Base-by-base conservation (phyloP, 2,113 vertebrate genomes). In the Ptyas mucosa region DNA sequence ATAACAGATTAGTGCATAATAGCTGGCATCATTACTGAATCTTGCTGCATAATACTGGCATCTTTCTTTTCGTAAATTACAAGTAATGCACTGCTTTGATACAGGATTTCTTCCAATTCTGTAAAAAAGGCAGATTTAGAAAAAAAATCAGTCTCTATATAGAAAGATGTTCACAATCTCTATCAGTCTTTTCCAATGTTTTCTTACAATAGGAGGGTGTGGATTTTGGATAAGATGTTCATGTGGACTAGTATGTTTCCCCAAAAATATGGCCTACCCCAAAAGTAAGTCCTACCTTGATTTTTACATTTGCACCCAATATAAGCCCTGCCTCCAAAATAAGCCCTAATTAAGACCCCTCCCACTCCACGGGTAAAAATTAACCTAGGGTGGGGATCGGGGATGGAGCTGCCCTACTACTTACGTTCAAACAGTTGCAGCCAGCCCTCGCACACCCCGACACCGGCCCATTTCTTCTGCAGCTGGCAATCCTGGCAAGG, bases 41-140 rank as follows among this genome's bases (percentile, higher is more conserved):
- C 96, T 98, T 95, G 98, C 97, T 96, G 96, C 97, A 90, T 98
- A 98, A 97, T 97, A 98, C 87, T 98, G 98, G 95, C 98, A 98
- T 95, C 98, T 98, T 95, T 98, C 97, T 97, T 97, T 98, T 93
- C 98, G 98, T 96, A 98, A 96, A 96, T 97, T 97, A 95, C 98
- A 98, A 96, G 98, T 98, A 95, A 98, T 97, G 92, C 98, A 98
- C 94, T 97, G 97, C 92, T 98, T 98, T 89, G 95, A 96, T 58
- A 96, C 89, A 95, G 97, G 95, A 92, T 94, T 93, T 93, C 93
- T 97, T 97, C 97, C 96, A 96, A 98, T 98, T 97, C 98, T 98
- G 97, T 90, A 94, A 94, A 87, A 93, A 93, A 96, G 58, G 89
- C 96, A 97, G 97, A 97, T 87, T 92, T 86, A 29, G 26, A n/a